These are phyloP conservation scores for Microcebus tavaratra DNA, from an alignment of 2,113 vertebrate species.

Conservation along the genomic window DNA sequence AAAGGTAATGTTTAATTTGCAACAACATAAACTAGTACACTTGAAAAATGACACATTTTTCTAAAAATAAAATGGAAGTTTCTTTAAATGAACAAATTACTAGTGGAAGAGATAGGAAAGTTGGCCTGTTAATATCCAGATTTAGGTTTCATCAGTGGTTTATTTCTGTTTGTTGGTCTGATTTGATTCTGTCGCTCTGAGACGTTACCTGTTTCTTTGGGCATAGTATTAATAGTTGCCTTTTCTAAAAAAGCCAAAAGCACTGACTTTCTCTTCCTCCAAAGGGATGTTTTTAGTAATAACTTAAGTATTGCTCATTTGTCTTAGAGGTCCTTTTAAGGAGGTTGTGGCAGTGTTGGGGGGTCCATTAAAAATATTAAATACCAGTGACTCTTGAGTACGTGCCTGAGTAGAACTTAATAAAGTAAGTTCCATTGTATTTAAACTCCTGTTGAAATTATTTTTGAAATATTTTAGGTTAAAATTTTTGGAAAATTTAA, in stretches of 20 bases:
- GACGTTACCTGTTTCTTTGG: not conserved
- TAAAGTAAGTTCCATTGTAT: not conserved
- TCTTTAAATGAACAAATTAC: not conserved
- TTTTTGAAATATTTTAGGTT: slow-evolving; percentile 24
- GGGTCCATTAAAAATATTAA: not conserved
- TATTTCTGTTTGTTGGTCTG: not conserved
- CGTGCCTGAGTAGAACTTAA: not conserved
- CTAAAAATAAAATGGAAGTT: not conserved
- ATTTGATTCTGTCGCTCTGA: not conserved
- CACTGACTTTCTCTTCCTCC: not conserved
- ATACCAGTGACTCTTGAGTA: not conserved
- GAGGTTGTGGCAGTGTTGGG: not conserved
- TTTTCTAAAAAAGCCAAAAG: slow-evolving; percentile 8
- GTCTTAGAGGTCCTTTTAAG: not conserved
- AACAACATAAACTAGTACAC: accelerated
- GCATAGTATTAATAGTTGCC: not conserved
- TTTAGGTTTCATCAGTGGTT: not conserved
- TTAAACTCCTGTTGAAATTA: not conserved
- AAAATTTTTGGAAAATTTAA: slow-evolving; percentile 9
- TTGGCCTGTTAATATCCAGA: too few species aligned
- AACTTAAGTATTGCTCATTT: not conserved
- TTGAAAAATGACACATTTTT: not conserved
- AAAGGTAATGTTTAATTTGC: slow-evolving; percentile 89
- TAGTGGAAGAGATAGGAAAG: not conserved
- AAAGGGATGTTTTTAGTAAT: not conserved